Evolutionary conservation across 1,140 invertebrate genomes (phyloP).

Genomic region (Sesamia nonagrioides): DNA sequence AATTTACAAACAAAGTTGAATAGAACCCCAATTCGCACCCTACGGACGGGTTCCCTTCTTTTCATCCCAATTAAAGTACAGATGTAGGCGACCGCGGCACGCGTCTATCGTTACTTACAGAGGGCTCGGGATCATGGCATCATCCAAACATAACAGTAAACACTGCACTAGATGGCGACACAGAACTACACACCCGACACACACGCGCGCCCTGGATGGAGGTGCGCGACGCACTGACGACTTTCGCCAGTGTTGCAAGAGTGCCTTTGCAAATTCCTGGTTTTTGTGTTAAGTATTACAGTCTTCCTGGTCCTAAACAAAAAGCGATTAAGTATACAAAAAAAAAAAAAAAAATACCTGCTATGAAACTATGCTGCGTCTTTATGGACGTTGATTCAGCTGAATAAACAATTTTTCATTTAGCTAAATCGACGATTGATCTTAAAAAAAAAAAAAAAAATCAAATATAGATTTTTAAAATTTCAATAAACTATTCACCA

Average conservation of each 20-base stretch:
- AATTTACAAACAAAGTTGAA: slow-evolving; percentile 33
- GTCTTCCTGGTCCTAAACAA: too few species aligned
- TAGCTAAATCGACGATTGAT: too few species aligned
- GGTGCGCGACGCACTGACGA: slow-evolving; percentile 37
- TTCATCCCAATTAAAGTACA: slow-evolving; percentile 29
- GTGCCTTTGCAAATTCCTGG: neutral
- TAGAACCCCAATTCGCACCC: slow-evolving; percentile 32
- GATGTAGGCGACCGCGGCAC: slow-evolving; percentile 29
- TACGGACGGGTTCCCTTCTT: slow-evolving; percentile 17
- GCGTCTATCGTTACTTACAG: slow-evolving; percentile 4
- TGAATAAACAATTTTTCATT: too few species aligned
- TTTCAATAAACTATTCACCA: too few species aligned
- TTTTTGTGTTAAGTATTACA: neutral
- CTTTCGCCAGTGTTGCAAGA: slow-evolving; percentile 4
- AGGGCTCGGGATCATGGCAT: slow-evolving; percentile 17
- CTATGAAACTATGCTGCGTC: too few species aligned
- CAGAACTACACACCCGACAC: neutral
- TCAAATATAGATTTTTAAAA: too few species aligned
- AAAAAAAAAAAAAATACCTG: too few species aligned
- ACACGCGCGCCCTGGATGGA: slow-evolving; percentile 8
- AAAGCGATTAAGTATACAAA: too few species aligned
- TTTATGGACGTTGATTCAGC: too few species aligned
- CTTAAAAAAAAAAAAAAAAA: too few species aligned
- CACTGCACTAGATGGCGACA: slow-evolving; percentile 20
- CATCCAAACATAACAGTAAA: slow-evolving; percentile 27